Evolutionary conservation across 2,113 vertebrate genomes (phyloP).

Genomic region (Phycodurus eques): DNA sequence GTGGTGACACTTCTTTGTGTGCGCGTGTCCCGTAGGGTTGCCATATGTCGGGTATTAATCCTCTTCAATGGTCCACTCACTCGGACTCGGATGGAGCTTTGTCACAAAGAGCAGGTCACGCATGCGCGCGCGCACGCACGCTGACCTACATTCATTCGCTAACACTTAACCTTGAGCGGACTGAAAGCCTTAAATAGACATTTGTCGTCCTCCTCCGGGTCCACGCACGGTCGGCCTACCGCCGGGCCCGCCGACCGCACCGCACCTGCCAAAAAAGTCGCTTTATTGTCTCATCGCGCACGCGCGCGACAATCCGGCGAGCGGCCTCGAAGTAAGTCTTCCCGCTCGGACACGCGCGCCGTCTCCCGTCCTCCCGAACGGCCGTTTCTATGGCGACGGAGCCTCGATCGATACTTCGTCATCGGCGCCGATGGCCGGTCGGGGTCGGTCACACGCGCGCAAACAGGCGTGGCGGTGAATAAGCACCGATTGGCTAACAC

Average conservation of each 20-base stretch:
- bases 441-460: conserved; percentile 51
- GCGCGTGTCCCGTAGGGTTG: conserved; percentile 65
- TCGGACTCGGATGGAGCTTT: conserved; percentile 49
- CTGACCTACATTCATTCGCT: conserved; percentile 59
- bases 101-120: conserved; percentile 69
- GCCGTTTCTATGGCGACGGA: conserved; percentile 67
- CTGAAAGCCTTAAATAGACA: conserved; percentile 39
- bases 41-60: conserved; percentile 75
- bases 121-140: conserved; percentile 35
- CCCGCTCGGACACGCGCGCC: conserved; percentile 59
- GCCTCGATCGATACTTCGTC: conserved; percentile 71
- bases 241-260: too few relatives aligned
- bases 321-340: conserved; percentile 67
- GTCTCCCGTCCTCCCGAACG: conserved; percentile 62
- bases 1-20: conserved; percentile 68
- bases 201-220: not conserved
- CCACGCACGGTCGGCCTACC: too few relatives aligned
- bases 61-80: conserved; percentile 67
- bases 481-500: conserved; percentile 57
- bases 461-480: conserved; percentile 59
- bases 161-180: conserved; percentile 38
- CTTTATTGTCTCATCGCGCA: conserved; percentile 23
- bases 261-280: not conserved
- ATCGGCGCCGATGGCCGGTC: conserved; percentile 70
- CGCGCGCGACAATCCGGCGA: conserved; percentile 34